Conservation (phyloP, 2,113 vertebrate species). For the Phaethornis superciliosus region DNA sequence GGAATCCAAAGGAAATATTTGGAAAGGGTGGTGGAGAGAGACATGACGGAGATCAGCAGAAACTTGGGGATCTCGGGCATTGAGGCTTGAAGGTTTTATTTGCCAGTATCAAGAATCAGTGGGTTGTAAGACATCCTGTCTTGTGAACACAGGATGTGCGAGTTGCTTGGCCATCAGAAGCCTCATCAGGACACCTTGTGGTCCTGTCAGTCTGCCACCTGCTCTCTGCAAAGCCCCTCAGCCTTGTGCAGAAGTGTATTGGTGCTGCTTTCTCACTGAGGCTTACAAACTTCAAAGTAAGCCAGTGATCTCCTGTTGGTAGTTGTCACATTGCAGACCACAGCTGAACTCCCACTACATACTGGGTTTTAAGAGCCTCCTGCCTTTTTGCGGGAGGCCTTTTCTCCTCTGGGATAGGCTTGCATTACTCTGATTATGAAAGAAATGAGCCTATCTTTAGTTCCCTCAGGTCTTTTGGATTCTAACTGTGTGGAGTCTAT, state of each 20-base stretch:
- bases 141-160: neutral
- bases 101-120: neutral
- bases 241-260: neutral
- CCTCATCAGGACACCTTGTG: neutral
- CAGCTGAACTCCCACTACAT: slow-evolving; percentile 16
- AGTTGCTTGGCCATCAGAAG: neutral
- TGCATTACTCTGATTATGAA: slow-evolving; percentile 49
- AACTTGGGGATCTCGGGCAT: neutral
- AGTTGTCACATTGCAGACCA: slow-evolving; percentile 19
- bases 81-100: neutral
- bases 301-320: neutral
- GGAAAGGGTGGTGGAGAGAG: neutral
- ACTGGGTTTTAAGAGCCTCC: slow-evolving; percentile 34
- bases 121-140: neutral
- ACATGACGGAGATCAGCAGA: neutral
- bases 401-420: slow-evolving; percentile 34
- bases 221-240: neutral
- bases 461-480: neutral
- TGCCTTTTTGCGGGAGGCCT: slow-evolving; percentile 46
- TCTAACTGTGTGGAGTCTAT: neutral
- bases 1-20: neutral
- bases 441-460: neutral
- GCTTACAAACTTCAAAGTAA: slow-evolving; percentile 54
- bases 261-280: neutral
- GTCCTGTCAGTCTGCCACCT: slow-evolving; percentile 14